Evolutionary conservation across 2,888 invertebrate genomes (phyloP).

Genomic region (Chouioia cunea): DNA sequence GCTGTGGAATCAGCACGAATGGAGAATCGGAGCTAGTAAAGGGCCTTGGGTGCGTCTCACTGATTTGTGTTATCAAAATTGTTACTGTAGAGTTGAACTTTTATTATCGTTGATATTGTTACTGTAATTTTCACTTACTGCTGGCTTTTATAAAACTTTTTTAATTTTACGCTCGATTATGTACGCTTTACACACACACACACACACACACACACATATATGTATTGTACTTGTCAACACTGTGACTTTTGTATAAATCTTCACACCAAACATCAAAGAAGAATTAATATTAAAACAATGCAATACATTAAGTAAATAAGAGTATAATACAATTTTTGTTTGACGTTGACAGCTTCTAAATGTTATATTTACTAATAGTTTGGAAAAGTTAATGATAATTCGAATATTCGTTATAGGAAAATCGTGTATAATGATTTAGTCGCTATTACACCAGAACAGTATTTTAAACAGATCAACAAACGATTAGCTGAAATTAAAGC

Average conservation of each 20-base stretch:
- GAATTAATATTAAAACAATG: neutral
- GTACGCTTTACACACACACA: slow-evolving; percentile 2
- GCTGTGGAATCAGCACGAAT: slow-evolving; percentile 36
- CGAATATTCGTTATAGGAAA: slow-evolving; percentile 74
- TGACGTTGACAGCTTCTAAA: neutral
- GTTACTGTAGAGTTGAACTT: slow-evolving; percentile 9
- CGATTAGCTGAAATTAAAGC: slow-evolving; percentile 91
- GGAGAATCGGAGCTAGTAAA: slow-evolving; percentile 34
- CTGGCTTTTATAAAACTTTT: slow-evolving; percentile 13
- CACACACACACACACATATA: no score
- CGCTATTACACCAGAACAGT: slow-evolving; percentile 93
- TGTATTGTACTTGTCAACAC: neutral
- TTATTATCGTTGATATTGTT: slow-evolving; percentile 24
- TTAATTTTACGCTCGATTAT: neutral
- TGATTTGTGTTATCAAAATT: slow-evolving; percentile 16
- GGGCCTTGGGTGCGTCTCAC: slow-evolving; percentile 43
- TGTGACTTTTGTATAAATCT: neutral
- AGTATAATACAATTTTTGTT: neutral
- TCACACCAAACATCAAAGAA: neutral
- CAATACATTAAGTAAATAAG: neutral
- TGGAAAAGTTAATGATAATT: neutral
- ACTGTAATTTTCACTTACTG: slow-evolving; percentile 18
- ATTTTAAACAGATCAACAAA: slow-evolving; percentile 92
- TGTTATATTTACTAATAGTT: neutral
- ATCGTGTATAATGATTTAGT: slow-evolving; percentile 91